phyloP scores from a whole-genome alignment of 2,797 vertebrate species.

The Anniella stebbinsi region DNA sequence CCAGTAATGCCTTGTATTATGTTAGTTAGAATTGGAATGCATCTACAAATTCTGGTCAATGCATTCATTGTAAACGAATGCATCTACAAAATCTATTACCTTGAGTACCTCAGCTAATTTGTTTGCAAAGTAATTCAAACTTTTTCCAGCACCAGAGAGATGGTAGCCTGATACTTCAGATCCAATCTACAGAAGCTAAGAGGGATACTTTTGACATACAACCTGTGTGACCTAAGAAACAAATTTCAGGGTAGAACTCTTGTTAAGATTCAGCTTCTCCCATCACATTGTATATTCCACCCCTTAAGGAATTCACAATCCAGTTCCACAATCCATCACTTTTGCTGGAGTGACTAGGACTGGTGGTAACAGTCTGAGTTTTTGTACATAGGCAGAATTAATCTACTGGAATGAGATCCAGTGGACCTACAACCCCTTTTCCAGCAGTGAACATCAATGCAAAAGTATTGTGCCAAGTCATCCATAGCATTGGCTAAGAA shows the following conservation, averaged over 20 bases:
- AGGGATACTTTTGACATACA: background rate
- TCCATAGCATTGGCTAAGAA: background rate
- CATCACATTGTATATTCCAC: background rate
- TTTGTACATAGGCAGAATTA: background rate
- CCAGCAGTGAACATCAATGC: background rate
- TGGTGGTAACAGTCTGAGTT: background rate
- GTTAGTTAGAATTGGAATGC: background rate
- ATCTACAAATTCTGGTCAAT: constrained; percentile 11
- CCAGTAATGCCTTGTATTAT: background rate
- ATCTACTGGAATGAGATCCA: background rate
- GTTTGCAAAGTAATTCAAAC: constrained; percentile 29
- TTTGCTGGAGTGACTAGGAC: background rate
- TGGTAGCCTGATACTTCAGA: constrained; percentile 35
- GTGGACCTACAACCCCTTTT: no score
- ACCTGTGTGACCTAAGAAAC: background rate
- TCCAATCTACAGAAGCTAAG: constrained; percentile 35
- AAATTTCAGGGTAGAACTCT: constrained; percentile 15
- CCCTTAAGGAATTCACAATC: background rate
- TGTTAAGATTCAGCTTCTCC: background rate
- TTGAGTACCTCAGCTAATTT: constrained; percentile 38
- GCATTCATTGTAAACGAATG: no score
- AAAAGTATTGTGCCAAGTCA: no score
- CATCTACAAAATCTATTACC: constrained; percentile 29
- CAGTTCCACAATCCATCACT: background rate
- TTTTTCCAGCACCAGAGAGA: constrained; percentile 36